phyloP scores from a whole-genome alignment of 2,797 vertebrate genomes.

The Diceros bicornis region DNA sequence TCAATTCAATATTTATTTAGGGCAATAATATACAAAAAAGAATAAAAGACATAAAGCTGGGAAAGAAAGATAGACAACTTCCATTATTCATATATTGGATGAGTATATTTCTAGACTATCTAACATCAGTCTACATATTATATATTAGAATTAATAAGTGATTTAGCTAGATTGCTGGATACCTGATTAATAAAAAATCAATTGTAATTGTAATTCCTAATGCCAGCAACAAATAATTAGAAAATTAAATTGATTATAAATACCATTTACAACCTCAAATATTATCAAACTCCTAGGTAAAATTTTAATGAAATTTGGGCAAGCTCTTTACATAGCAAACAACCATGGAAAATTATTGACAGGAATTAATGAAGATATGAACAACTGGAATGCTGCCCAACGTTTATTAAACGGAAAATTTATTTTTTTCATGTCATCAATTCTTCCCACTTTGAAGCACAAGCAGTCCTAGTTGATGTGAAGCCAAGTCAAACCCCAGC shows the following conservation, averaged over 20 bases:
- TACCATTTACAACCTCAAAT: background rate
- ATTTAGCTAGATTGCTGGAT: background rate
- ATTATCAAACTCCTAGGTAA: background rate
- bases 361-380: conserved; percentile 15
- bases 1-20: background rate
- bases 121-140: conserved; percentile 3
- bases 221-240: background rate
- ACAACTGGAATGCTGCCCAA: background rate
- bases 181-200: conserved; percentile 39
- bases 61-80: conserved; percentile 26
- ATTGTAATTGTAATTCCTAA: background rate
- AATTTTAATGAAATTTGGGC: conserved; percentile 38
- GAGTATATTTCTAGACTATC: background rate
- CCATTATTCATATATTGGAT: background rate
- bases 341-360: conserved; percentile 19
- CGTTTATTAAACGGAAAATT: conserved; percentile 7
- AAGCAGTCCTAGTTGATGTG: background rate
- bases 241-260: conserved; percentile 12
- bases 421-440: background rate
- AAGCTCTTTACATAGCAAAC: conserved; percentile 8
- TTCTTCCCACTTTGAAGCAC: conserved; percentile 27
- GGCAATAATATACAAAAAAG: conserved; percentile 4
- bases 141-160: background rate
- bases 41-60: background rate
- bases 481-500: background rate